Base-by-base conservation (phyloP, 2,113 vertebrate species). In the Ctenodactylus gundi region DNA sequence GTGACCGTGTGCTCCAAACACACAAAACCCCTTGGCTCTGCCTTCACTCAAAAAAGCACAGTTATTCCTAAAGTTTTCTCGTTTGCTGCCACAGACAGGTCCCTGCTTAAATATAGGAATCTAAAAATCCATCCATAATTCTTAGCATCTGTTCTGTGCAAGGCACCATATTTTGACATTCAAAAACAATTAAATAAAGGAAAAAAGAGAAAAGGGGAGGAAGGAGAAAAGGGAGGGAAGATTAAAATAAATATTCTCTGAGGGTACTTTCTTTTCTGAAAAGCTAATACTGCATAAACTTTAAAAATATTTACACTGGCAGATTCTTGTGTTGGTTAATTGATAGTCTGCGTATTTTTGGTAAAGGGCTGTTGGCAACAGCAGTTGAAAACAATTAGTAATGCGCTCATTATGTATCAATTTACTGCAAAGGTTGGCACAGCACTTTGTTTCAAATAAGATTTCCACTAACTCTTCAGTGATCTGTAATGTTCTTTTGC, bases 341-440 rank as follows among this genome's bases (percentile, higher is more conserved):
- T 91, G 93, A 81, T 80, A 84, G 55, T 76, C 64, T 67, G 21
- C 44, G 36, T 95, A 70, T 95, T 96, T 93, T 96, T 67, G 93
- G 87, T 29, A 64, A 31, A 90, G 31, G 36, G n/a, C 39, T 31
- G n/a, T 62, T 87, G 91, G 87, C 67, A 93, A 91, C 78, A 76
- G 73, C 65, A 94, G 76, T 34, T 87, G 94, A 84, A 95, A 93
- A 97, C 84, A 92, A 96, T 96, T 96, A 95, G 88, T 72, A 83
- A 81, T 72, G 25, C 39, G 57, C 80, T 93, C 89, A 91, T 90
- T 91, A 88, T 20, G 89, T 67, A 81, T 87, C 87, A 85, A 55
- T 90, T 94, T 89, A 49, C 80, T 76, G 17, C 51, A 97, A 93
- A 96, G 87, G 83, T 96, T 94, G 92, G n/a, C n/a, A 96, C 82